Base-by-base conservation (phyloP, 2,888 invertebrate species). In the Sphaeridia pumilis region DNA sequence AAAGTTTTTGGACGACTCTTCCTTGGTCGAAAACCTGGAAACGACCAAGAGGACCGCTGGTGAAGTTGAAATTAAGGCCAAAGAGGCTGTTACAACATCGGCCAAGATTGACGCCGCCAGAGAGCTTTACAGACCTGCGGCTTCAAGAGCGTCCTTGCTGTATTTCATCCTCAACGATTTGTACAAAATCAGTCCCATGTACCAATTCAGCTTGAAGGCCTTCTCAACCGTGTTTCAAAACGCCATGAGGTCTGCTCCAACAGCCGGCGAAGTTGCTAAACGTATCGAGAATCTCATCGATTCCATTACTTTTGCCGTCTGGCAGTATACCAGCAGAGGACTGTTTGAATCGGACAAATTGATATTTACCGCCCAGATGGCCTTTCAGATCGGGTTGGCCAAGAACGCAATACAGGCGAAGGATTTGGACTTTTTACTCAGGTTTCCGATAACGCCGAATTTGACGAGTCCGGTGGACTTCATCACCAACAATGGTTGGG, bases 341-440 rank as follows among this genome's bases (percentile, higher is more conserved):
- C 76, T 95, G 44, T 95, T 95, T 70, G 94, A 95, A 73, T 87
- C 87, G 67, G 94, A 95, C 71, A 95, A 95, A 72, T 78, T 95
- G 52, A 94, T 93, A 68, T 94, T 94, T 72, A 85, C 88, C 4
- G 86, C 90, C 1, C 94, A 94, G 74, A 92, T 94, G 90, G 84
- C 92, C 12, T 93, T 95, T 70, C 87, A 87, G 78, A 85, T 94
- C 61, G 76, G 93, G 26, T 71, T 90, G 38, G 84, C 84, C 77
- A 84, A 81, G 67, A 86, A 87, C 70, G 89, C 92, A 73, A 82
- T 95, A 61, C 81, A 83, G 49, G 75, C 85, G 5, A 77, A 78
- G 45, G 94, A 94, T 68, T 72, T 95, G 59, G 94, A 95, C 70
- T 93, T 94, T 70, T 78, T 95, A 59, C 76, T 95, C 50, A 79